Conservation (phyloP, 2,113 vertebrate genomes). For the Macrotus californicus region DNA sequence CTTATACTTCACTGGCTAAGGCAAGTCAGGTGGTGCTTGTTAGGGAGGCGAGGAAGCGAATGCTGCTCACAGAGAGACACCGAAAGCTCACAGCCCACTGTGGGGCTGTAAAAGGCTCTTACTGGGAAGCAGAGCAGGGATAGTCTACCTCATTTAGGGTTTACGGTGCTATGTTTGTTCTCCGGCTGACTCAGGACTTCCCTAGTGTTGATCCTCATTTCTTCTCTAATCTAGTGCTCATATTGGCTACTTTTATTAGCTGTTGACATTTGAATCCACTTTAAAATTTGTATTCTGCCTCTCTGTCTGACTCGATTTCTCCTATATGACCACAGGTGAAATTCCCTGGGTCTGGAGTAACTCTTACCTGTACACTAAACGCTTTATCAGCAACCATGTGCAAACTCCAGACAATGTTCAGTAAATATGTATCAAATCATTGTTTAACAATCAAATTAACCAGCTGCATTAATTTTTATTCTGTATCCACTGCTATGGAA, state of each 20-base stretch:
- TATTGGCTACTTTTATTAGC: background rate
- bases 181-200: background rate
- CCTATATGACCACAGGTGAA: background rate
- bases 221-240: background rate
- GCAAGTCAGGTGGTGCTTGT: background rate
- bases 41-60: background rate
- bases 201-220: background rate
- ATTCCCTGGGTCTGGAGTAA: background rate
- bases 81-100: background rate
- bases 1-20: background rate
- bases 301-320: background rate
- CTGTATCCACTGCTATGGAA: background rate
- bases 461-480: background rate
- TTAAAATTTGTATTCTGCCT: background rate
- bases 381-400: background rate
- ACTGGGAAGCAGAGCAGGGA: background rate
- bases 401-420: background rate
- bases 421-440: background rate
- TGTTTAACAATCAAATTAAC: background rate
- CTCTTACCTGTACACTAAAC: background rate
- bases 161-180: background rate
- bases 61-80: background rate
- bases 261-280: background rate
- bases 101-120: background rate
- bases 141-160: background rate